Evolutionary conservation across 2,797 vertebrate species (phyloP), one percentile per base, ranked within the genome.

Genomic region (Petrocephalus schoutedeni): DNA sequence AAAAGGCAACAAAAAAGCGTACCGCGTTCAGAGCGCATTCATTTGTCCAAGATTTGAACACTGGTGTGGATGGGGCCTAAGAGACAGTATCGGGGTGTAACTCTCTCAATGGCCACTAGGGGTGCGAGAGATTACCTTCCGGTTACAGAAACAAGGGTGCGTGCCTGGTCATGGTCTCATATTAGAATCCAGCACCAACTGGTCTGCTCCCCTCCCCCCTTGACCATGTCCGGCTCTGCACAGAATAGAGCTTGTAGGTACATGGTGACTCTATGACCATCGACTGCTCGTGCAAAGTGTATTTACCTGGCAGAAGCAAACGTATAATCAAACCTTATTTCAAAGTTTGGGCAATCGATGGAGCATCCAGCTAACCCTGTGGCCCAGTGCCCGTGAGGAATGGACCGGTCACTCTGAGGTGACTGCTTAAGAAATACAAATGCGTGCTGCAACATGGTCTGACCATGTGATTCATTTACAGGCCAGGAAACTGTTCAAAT

Each of bases 291-390:
- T 19, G 9, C 64, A 64, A 64, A 64, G 19, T 28, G 8, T 61
- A 49, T 86, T 86, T 86, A 64, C 58, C 41, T 6, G 16, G 19
- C 58, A 49, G 57, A 21, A 51, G 71, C 36, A 56, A 45, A 56
- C 80, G 85, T 64, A 64, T 86, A 86, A 86, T 64, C 36, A 86
- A 21, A 64, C 57, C 59, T 59, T 64, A 86, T 23, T 67, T 86
- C n/a, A 61, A 61, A 49, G 58, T 64, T 86, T 64, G n/a, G 36
- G 7, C 53, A 64, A 67, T 86, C 85, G n/a, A 86, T 86, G 58
- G 9, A 23, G 58, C 19, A 4, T 61, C 85, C 16, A 19, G 16
- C 36, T 32, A 3, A 4, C 28, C 2, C 19, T 61, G 9, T 7
- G 16, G 8, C 8, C 19, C 7, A 45, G 36, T 41, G 57, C 9